Evolutionary conservation across 2,113 vertebrate genomes (phyloP), one percentile per base, ranked within the genome.

Genomic region (Callorhinus ursinus): DNA sequence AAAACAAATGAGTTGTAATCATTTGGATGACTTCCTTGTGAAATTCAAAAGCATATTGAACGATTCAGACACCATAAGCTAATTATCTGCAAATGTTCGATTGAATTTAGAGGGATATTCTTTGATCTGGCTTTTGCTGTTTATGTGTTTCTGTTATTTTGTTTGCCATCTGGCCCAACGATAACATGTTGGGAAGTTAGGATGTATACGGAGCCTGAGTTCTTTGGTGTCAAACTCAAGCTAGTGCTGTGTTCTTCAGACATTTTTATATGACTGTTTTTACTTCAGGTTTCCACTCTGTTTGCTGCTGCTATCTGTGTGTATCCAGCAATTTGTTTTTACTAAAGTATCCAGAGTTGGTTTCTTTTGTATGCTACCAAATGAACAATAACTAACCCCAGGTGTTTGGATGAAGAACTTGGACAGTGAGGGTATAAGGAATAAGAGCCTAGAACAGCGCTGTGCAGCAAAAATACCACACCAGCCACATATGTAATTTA

Each of bases 1-100:
- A 21, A 7, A 90, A 65, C 80, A 94, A 97, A 98, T 96, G 92
- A 98, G 80, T 81, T 85, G 65, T 72, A 84, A 92, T 97, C 92
- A 55, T 94, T 89, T 95, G 55, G 74, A 84, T 96, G 90, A 46
- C 65, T 97, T 96, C 96, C 63, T 90, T 94, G 95, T 96, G 90
- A 97, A 95, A 92, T 90, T n/a, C 90, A 74, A 96, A 92, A 96
- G 90, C 90, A n/a, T 81, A 61, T 63, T 61, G 92, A 97, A 90
- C 90, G 90, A 93, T 49, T 96, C 86, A 89, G 84, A 28, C 80
- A 84, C 93, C 83, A 96, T 96, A 93, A 95, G 33, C 93, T 97
- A 97, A 97, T 98, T 97, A 96, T 90, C 83, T 93, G 49, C 80
- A 84, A 97, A 69, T 69, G 86, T 96, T 95, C 39, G 96, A 76